A percentile compares a stretch with the other conserved stretches of the same genome.
phyloP scores from a whole-genome alignment of 2,797 vertebrate species.

The Pseudotriccus pelzelni region DNA sequence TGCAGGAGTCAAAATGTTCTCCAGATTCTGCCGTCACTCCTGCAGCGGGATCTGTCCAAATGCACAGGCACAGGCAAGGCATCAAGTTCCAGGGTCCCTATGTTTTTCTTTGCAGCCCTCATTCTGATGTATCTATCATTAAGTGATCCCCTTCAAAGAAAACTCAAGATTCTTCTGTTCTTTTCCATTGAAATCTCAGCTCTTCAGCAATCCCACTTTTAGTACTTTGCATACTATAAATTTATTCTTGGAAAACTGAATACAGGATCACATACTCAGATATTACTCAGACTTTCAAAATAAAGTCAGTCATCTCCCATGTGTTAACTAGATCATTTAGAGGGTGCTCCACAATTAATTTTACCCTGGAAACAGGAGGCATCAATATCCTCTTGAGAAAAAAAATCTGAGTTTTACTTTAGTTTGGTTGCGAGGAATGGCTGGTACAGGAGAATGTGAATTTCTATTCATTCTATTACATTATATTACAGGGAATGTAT shows the following conservation, averaged over 20 bases:
- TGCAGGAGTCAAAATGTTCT: background rate
- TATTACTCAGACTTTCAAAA: background rate
- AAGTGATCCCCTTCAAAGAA: background rate
- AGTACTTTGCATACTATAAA: background rate
- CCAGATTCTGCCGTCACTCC: background rate
- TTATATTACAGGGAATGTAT: background rate
- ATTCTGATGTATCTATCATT: background rate
- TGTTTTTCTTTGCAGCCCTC: background rate
- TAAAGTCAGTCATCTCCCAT: background rate
- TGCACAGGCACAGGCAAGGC: background rate
- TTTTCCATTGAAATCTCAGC: background rate
- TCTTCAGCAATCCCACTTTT: background rate
- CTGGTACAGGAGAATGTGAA: background rate
- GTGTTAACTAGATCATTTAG: background rate
- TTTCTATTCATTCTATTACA: background rate
- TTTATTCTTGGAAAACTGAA: background rate
- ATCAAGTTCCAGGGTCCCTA: background rate
- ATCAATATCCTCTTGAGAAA: background rate
- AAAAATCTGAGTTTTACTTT: background rate
- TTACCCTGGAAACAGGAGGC: background rate
- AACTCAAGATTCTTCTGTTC: background rate
- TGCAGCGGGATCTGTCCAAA: background rate
- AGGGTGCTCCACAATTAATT: background rate
- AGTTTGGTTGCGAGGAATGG: background rate
- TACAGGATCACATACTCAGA: background rate